Base-by-base conservation (phyloP, 2,888 invertebrate species). In the Chrysolina haemoptera region DNA sequence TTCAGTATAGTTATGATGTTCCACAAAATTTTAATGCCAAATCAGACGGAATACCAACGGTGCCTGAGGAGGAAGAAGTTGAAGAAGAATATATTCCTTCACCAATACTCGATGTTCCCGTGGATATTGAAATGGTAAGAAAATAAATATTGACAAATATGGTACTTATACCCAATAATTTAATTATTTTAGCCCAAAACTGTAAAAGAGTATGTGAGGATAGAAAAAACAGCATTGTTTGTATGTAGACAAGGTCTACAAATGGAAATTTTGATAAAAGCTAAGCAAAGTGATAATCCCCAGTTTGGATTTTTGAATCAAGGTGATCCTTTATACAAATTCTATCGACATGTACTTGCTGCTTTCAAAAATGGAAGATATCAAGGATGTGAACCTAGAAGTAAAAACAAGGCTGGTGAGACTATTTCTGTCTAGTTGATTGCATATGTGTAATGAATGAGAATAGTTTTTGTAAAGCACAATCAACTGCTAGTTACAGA, bases 191-290 rank as follows among this genome's bases (percentile, higher is more conserved):
- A 59, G 59, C 59, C 59, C 18, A 66, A 66, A 22, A 66, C 22
- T 50, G 14, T 48, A 11, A 48, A 48, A 27, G 48, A 46, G 16
- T 16, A 97, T 87, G 95, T 96, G 14, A 95, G 99, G 76, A 98
- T 99, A 83, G 98, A 98, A 85, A 98, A 97, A 88, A 99, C 97
- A 0, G 96, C 96, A 0, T 90, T 93, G 81, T 97, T 97, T 88
- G 95, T 97, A 81, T 93, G 94, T 81, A 91, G 92, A 65, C 98
- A 98, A 86, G 99, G 99, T 0, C 92, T 94, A 9, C 99, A 99
- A 89, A 98, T 99, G 98, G 99, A 99, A 89, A 98, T 99, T 80
- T 91, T 99, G 12, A 94, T 99, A 80, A 99, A 99, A 88, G 96
- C 98, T 4, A 99, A 99, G 88, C 99, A 99, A 88, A 91, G 95